Conservation (phyloP, 2,113 vertebrate species). For the Dromas ardeola region DNA sequence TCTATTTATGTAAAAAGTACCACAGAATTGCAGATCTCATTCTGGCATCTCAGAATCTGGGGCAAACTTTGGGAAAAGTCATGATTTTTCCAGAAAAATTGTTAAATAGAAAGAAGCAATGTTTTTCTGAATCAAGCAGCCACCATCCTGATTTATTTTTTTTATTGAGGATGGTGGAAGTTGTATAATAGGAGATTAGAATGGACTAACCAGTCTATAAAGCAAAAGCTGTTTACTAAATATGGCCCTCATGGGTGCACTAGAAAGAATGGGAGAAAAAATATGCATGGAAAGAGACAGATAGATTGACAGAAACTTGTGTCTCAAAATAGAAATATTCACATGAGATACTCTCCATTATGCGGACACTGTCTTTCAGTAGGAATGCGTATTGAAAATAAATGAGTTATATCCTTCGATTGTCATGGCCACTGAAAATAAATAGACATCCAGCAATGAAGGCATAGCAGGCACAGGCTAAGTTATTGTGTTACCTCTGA, state of each 20-base stretch:
- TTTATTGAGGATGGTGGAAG: not conserved
- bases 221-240: not conserved
- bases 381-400: not conserved
- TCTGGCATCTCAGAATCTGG: not conserved
- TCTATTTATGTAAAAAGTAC: not conserved
- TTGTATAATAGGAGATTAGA: not conserved
- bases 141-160: not conserved
- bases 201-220: not conserved
- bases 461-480: not conserved
- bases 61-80: not conserved
- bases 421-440: conserved; percentile 2
- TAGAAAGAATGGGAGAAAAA: not conserved
- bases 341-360: not conserved
- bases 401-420: not conserved
- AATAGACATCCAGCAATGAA: not conserved
- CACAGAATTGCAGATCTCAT: not conserved
- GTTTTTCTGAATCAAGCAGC: not conserved
- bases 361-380: not conserved
- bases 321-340: conserved; percentile 26
- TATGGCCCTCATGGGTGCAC: not conserved
- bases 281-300: not conserved
- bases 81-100: not conserved
- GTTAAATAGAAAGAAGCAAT: not conserved
- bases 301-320: not conserved
- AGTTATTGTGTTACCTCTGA: not conserved